Base-by-base conservation (phyloP, 2,888 invertebrate species). In the Aphidius colemani region DNA sequence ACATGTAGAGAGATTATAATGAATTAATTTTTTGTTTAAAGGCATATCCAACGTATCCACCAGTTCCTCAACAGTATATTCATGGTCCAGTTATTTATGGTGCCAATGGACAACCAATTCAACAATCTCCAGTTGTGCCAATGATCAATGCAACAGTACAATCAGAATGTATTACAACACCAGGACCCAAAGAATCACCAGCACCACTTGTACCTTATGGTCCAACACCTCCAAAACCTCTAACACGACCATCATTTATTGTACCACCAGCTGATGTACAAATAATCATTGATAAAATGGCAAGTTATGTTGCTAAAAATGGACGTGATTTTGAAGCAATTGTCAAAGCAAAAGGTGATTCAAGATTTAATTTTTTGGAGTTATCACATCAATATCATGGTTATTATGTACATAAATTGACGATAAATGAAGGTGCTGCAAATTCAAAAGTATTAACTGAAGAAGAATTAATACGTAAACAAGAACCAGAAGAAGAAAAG, bases 261-360 rank as follows among this genome's bases (percentile, higher is more conserved):
- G 83, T 87, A 2, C 97, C 97, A 0, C 91, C 95, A 0, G 90
- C 91, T 6, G 95, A 95, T 72, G 85, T 93, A 1, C 90, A 92
- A 77, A 86, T 92, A 18, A 93, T 98, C 7, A 93, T 99, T 64
- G 96, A 97, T 82, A 96, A 97, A 83, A 96, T 98, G 90, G 98
- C 98, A 0, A 90, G 91, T 69, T 98, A 98, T 82, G 98, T 99
- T 0, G 93, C 95, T 1, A 94, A 95, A 73, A 98, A 98, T 83
- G 99, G 98, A 0, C 88, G 90, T 62, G 93, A 94, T 74, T 98
- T 98, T 79, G 98, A 98, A 74, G 89, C 91, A 45, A 92, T 94
- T 40, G 91, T 95, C 8, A 90, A 89, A 72, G 88, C 89, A 4
- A 94, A 93, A 77, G 90, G 90, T 60, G 96, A 97, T 79, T 88